A percentile compares a stretch with the other conserved stretches of the same genome.
Evolutionary conservation across 2,888 invertebrate species (phyloP).

Genomic region (Proisotoma minuta): DNA sequence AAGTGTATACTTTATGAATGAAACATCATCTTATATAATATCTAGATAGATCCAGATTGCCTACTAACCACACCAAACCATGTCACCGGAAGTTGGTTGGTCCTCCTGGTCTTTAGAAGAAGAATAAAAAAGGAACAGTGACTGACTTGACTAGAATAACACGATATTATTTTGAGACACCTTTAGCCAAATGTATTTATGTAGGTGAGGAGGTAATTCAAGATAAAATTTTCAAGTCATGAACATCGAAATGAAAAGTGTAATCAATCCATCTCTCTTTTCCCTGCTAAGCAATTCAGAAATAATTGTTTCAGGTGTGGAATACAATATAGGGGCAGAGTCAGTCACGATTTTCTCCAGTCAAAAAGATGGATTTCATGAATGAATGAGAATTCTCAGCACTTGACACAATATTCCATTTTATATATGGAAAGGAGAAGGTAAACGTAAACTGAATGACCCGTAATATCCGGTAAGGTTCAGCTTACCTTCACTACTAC

Average conservation of each 20-base stretch:
- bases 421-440: not conserved
- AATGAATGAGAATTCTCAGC: not conserved
- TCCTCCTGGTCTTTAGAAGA: not conserved
- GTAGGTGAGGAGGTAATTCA: not conserved
- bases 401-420: not conserved
- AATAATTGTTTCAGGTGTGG: not conserved
- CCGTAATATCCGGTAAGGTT: not conserved
- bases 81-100: constrained; percentile 34
- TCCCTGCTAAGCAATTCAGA: not conserved
- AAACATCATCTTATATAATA: constrained; percentile 11
- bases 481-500: not conserved
- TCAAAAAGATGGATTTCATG: not conserved
- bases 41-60: constrained; percentile 14
- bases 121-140: not conserved
- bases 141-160: constrained; percentile 12
- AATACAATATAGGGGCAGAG: not conserved
- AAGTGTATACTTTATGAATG: too few relatives aligned
- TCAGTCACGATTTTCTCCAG: constrained; percentile 1
- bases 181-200: not conserved
- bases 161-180: not conserved
- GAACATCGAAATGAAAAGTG: not conserved
- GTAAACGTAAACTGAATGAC: not conserved
- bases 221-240: not conserved
- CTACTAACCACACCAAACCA: constrained; percentile 17
- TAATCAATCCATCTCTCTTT: constrained; percentile 1